Evolutionary conservation across 2,888 invertebrate species (phyloP), one percentile per base, ranked within the genome.

Genomic region (Lycia hirtaria): DNA sequence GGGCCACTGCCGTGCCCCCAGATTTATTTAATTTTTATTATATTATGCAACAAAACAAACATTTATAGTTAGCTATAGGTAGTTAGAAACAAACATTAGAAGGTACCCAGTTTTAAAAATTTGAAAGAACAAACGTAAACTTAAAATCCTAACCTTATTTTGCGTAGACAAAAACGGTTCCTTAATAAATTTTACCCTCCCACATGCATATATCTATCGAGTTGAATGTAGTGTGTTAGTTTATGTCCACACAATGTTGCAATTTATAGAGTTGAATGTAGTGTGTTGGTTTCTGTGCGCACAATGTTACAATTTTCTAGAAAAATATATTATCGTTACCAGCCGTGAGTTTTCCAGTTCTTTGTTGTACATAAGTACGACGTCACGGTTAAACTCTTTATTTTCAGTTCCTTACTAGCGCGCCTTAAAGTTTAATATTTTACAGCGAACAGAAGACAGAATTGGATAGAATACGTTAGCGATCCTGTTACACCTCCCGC

Each of bases 401-500:
- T 55, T 48, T 48, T 55, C 24, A 33, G 41, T 41, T 55, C 41
- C 35, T 55, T 55, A 55, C 33, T 33, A 20, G 20, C 26, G 14
- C 53, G 38, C 24, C 19, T 35, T 43, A 14, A 45, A 51, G 28
- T 47, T 48, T 20, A 52, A 43, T 41, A 56, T 45, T 49, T 58
- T 49, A 40, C 33, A 19, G 30, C 17, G 32, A 12, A 41, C 35
- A 50, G 26, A 47, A 59, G 50, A 41, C 35, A 50, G 26, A 47
- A 59, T 45, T 49, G 49, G 57, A 64, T 58, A 51, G 58, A 64
- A 61, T 60, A 65, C 24, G 40, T 56, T 56, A 62, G 60, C 37
- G 60, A 59, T 2, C 4, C 45, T 3, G 45, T 24, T 33, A 17
- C 38, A 47, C 38, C 4, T 24, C 0, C 7, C 12, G 14, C 24